phyloP scores from a whole-genome alignment of 2,113 vertebrate genomes.

The Catharus fuscescens region DNA sequence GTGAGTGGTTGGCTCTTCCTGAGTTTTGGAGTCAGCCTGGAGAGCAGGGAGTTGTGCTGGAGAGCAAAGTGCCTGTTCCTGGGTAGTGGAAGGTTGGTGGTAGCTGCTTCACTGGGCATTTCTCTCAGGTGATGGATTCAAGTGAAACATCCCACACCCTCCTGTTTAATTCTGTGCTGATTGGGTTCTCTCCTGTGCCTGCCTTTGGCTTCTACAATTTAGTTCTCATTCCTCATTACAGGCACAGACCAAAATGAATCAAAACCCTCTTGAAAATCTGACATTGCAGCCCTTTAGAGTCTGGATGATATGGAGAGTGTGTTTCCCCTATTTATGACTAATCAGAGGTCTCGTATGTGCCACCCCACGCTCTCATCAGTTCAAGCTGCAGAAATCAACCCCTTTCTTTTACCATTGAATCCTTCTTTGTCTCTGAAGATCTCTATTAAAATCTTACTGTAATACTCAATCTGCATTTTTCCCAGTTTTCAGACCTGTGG shows the following conservation, averaged over 20 bases:
- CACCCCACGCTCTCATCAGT: neutral
- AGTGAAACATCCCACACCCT: neutral
- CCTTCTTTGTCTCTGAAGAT: neutral
- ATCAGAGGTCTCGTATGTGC: neutral
- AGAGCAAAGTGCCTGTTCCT: neutral
- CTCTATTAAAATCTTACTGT: neutral
- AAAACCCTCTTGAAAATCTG: constrained; percentile 8
- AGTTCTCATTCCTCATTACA: neutral
- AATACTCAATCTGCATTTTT: neutral
- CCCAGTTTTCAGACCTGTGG: neutral
- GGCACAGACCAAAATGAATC: neutral
- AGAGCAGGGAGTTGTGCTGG: neutral
- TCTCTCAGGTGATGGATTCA: neutral
- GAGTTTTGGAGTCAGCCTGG: neutral
- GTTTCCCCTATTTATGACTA: neutral
- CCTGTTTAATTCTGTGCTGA: neutral
- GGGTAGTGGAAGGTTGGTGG: neutral
- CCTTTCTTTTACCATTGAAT: neutral
- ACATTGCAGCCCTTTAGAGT: neutral
- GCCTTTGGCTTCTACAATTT: neutral
- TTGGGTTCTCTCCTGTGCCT: neutral
- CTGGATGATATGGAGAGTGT: neutral
- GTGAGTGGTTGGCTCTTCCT: neutral
- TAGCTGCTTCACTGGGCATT: neutral
- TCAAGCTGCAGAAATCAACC: neutral